Base-by-base conservation (phyloP, 2,888 invertebrate species). In the Serrognathus titanus region DNA sequence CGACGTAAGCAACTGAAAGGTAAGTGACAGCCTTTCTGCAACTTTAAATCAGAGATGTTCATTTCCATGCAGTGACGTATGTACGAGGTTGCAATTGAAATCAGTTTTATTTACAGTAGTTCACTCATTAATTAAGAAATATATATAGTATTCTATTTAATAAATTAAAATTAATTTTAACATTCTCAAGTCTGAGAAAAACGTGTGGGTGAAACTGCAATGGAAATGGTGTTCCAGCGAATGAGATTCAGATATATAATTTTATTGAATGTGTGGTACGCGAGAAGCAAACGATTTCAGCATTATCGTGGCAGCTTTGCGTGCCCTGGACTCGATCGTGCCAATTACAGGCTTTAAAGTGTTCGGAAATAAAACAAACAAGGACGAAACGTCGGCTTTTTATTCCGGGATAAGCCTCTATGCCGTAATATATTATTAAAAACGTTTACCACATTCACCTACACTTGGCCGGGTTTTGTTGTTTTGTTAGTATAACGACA, bases 331-430 rank as follows among this genome's bases (percentile, higher is more conserved):
- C 63, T 63, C 63, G 68, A 71, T 70, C 71, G 70, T 72, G 71
- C 72, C 72, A 73, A 73, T 73, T 73, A 73, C 69, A 64, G 70
- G 65, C 66, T 69, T 69, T 71, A 67, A 70, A 71, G 65, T 70
- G 70, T 69, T 70, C 69, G 65, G 63, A 69, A 71, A 71, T 64
- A 69, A 70, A 71, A 67, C 65, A 69, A 69, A 67, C 61, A 67
- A 66, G 61, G 59, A 60, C 63, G 61, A 64, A 65, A 63, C 62
- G 59, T 63, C 60, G 59, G 53, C 60, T 66, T 67, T 67, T 69
- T 67, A 66, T 66, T 65, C 66, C 61, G 61, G 63, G 63, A 66
- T 65, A 62, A 65, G 62, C 63, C 59, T 51, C 51, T 62, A 61
- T 53, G 63, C 61, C 52, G 61, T 63, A 61, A 63, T 66, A 63